Base-by-base conservation (phyloP, 2,888 invertebrate genomes). In the Metellina segmentata region DNA sequence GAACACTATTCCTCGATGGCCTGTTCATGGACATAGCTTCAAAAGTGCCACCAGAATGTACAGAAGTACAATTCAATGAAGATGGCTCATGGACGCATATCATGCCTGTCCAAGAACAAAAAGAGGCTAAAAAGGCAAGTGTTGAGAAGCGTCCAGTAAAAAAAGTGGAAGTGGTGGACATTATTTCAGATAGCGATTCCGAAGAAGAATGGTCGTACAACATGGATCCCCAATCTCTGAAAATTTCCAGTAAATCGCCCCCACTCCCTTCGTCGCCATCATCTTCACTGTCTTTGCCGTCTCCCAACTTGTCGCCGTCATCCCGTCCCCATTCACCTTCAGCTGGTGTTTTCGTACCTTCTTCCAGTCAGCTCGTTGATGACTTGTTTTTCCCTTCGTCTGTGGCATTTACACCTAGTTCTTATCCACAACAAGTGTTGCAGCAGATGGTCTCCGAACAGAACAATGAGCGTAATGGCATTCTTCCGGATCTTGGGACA, bases 1-100 rank as follows among this genome's bases (percentile, higher is more conserved):
- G 98, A 94, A 97, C 97, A 94, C 96, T 99, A 6, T 97, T 98
- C n/a, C 98, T 99, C 93, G 99, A 99, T 94, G 98, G 92, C n/a
- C 94, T 95, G 81, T 95, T 95, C 94, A 94, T 94, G 71, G 95
- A 95, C 92, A 95, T 95, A 49, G 93, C 94, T 48, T 94, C 93
- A 94, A 91, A 93, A 74, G 94, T 94, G 6, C 93, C 94, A 20
- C 90, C 94, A 19, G 94, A 94, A 51, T 94, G 94, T 53, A 94
- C 94, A 79, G 95, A 95, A 91, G 95, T 95, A 49, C 94, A 95
- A 93, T 95, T 95, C 93, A 93, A 94, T 74, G 95, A 95, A 89
- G 95, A 95, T 93, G 95, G 95, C 11, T 94, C 94, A 19, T 95
- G 95, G 95, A 94, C 94, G 79, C 94, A 95, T 6, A 93, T 95